Evolutionary conservation across 92 coral and sea anemone species (phyloP), one percentile per base, ranked within the genome.

Genomic region (Diadumene lineata): DNA sequence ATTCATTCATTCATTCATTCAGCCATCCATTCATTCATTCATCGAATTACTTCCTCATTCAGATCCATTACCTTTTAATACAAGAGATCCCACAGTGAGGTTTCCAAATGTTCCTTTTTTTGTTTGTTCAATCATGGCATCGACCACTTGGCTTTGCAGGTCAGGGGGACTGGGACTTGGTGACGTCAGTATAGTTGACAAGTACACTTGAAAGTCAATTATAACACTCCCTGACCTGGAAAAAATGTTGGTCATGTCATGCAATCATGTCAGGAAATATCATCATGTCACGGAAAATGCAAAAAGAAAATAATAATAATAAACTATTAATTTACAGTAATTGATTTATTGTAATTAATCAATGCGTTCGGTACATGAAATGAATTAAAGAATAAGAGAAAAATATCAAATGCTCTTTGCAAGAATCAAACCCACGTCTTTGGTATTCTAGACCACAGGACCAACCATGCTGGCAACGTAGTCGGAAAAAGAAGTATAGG

Each of bases 81-180:
- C 34, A 11, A 74, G 70, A 1, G 69, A 60, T 19, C 46, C 31
- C 21, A 74, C 79, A 9, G 69, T 11, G 24, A 58, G 64, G 60
- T 61, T 74, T 27, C 79, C 79, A 60, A 74, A 62, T 16, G 28
- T 43, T 29, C 79, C 79, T 22, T 27, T 28, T 11, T 27, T 26
- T 2, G 64, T 70, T 31, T 74, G 69, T 13, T 74, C 7, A 34
- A 74, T 74, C 70, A 74, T 74, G 16, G 22, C 32, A 63, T 56
- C 22, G 23, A 19, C 62, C n/a, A 62, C 60, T 21, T 44, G 13
- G 32, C 66, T 27, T 28, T 58, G 55, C 19, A 74, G 69, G 50
- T 74, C 79, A 33, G 79, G 79, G 10, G 70, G 79, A 33, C 19
- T 48, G 43, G 56, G 0, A 18, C 22, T 28, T 17, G 70, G 79